phyloP scores from a whole-genome alignment of 2,797 vertebrate species.

The Remorina albescens region DNA sequence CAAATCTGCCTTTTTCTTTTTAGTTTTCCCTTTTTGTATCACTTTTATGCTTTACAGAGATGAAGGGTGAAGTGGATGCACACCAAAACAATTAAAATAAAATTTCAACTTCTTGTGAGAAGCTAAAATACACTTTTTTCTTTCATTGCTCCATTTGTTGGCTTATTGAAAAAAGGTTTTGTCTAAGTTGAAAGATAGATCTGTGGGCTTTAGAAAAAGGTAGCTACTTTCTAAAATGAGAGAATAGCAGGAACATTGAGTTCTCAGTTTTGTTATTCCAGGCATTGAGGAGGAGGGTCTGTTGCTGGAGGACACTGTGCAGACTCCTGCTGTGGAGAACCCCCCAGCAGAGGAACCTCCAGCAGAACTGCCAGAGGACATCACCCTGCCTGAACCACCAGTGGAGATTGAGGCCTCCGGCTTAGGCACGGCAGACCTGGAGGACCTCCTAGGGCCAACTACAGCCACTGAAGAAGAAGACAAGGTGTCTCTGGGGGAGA shows the following conservation, averaged over 20 bases:
- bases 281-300: slow-evolving; percentile 75
- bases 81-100: neutral
- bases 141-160: neutral
- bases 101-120: neutral
- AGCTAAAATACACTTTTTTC: neutral
- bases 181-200: neutral
- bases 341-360: slow-evolving; percentile 43
- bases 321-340: slow-evolving; percentile 39
- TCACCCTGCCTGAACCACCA: slow-evolving; percentile 58
- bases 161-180: neutral
- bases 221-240: neutral
- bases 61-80: neutral
- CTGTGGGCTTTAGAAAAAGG: neutral
- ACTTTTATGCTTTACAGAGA: neutral
- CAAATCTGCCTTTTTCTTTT: neutral
- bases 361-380: slow-evolving; percentile 40
- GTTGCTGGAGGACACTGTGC: slow-evolving; percentile 58
- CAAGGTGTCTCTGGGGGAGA: slow-evolving; percentile 27
- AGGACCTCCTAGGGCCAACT: slow-evolving; percentile 28
- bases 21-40: neutral
- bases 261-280: slow-evolving; percentile 51
- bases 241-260: neutral
- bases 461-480: slow-evolving; percentile 24
- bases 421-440: slow-evolving; percentile 39
- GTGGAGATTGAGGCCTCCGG: slow-evolving; percentile 74